Conservation (phyloP, 2,113 vertebrate genomes). For the Ageneiosus marmoratus region DNA sequence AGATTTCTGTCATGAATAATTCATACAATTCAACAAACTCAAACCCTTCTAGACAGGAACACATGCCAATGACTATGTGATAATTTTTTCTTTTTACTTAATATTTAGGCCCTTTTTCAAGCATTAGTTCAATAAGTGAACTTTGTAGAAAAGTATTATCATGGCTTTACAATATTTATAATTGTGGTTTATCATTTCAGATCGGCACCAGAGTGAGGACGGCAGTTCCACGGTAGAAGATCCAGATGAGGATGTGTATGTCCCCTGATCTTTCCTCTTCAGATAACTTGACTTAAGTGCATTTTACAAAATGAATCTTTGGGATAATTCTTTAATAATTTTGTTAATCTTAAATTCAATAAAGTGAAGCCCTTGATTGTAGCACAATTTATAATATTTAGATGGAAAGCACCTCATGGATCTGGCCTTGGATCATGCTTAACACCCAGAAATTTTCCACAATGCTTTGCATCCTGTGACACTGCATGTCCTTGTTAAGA, state of each 20-base stretch:
- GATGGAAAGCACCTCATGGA: too few relatives aligned
- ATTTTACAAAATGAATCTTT: neutral
- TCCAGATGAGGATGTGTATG: conserved; percentile 66
- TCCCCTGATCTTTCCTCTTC: neutral
- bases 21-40: neutral
- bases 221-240: conserved; percentile 59
- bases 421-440: too few relatives aligned
- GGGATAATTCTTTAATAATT: neutral
- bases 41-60: neutral
- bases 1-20: neutral
- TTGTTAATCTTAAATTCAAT: neutral
- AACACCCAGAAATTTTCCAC: too few relatives aligned
- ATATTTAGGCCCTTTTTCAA: neutral
- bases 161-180: neutral
- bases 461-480: too few relatives aligned
- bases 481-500: too few relatives aligned
- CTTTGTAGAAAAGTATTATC: too few relatives aligned
- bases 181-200: conserved; percentile 46
- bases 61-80: neutral
- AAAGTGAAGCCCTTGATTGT: neutral
- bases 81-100: neutral
- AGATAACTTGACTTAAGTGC: neutral
- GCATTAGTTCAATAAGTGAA: too few relatives aligned
- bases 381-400: too few relatives aligned
- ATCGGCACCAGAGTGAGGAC: conserved; percentile 59